A percentile compares a stretch with the other conserved stretches of the same genome.
Conservation (phyloP, 2,113 vertebrate species). For the Tamias sibiricus region DNA sequence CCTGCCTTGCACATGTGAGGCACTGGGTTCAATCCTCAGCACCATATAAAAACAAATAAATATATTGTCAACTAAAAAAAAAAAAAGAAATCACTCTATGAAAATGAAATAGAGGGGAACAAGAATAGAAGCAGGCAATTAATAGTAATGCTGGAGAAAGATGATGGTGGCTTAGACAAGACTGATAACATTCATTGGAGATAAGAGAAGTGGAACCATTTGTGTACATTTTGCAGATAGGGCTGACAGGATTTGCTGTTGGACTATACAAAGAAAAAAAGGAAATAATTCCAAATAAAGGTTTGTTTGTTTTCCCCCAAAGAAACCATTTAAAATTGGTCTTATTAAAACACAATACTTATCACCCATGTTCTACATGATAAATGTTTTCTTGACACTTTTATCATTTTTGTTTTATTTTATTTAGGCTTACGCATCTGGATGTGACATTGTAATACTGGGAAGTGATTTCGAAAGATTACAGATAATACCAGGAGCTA, state of each 20-base stretch:
- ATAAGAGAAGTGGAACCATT: neutral
- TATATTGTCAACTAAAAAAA: no score
- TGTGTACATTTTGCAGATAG: neutral
- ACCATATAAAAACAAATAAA: no score
- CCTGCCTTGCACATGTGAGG: no score
- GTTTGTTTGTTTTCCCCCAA: neutral
- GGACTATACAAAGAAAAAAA: neutral
- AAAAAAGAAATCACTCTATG: neutral
- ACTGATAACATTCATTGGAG: neutral
- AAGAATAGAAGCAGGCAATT: constrained; percentile 37
- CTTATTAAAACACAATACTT: constrained; percentile 29
- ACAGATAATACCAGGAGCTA: constrained; percentile 98
- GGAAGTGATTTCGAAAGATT: constrained; percentile 98
- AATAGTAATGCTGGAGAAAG: neutral
- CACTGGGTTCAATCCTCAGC: no score
- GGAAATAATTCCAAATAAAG: constrained; percentile 12
- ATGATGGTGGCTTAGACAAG: neutral
- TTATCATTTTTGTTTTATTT: constrained; percentile 33
- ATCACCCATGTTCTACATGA: neutral
- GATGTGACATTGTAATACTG: constrained; percentile 97
- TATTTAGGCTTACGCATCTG: constrained; percentile 96
- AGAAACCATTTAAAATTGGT: constrained; percentile 32
- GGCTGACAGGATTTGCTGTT: constrained; percentile 1
- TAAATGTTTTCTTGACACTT: constrained; percentile 52
- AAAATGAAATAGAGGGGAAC: neutral